Conservation (phyloP, 2,113 vertebrate genomes). For the Labeo rohita region DNA sequence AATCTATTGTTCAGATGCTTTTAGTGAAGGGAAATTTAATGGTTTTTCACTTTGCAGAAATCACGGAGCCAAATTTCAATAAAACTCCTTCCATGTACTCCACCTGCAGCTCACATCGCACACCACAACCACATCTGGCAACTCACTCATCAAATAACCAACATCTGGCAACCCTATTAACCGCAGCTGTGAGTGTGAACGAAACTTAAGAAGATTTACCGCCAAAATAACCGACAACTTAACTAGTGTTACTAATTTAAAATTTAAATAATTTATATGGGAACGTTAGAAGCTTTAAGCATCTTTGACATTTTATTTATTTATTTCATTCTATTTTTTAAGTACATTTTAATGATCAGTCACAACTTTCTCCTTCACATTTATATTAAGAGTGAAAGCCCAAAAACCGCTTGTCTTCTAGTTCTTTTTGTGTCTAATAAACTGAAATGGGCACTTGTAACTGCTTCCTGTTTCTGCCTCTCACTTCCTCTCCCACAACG, state of each 20-base stretch:
- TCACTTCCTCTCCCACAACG: conserved; percentile 26
- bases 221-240: not conserved
- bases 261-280: not conserved
- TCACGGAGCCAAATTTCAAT: not conserved
- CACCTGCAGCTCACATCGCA: conserved; percentile 15
- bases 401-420: not conserved
- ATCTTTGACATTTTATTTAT: not conserved
- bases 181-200: not conserved
- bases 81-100: not conserved
- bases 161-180: conserved; percentile 41
- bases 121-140: conserved; percentile 17
- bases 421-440: not conserved
- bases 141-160: conserved; percentile 13
- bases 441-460: conserved; percentile 31
- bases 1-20: conserved; percentile 15
- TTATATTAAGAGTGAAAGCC: not conserved
- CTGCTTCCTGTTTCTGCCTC: conserved; percentile 52
- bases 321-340: not conserved
- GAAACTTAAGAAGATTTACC: not conserved
- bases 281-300: not conserved
- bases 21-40: not conserved
- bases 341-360: not conserved
- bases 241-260: not conserved
- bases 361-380: too few species aligned
- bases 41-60: not conserved